A percentile compares a stretch with the other conserved stretches of the same genome.
phyloP scores from a whole-genome alignment of 1,140 invertebrate species.

The Dreissena polymorpha region DNA sequence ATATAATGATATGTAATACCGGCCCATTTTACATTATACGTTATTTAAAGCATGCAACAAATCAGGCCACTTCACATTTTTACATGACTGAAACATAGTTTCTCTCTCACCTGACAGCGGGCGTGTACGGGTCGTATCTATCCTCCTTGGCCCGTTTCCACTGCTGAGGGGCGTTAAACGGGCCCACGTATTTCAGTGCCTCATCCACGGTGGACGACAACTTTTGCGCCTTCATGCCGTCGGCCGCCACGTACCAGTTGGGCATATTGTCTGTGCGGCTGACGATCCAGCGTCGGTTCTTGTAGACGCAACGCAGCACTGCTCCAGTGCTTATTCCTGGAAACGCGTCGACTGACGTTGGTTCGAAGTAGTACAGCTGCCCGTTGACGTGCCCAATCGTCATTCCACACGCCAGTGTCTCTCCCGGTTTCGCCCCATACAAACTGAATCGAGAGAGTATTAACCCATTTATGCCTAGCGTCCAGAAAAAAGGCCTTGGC shows the following conservation, averaged over 20 bases:
- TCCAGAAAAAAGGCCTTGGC: no score
- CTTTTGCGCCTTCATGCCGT: constrained; percentile 48
- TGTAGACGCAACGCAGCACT: neutral
- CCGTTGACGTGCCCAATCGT: neutral
- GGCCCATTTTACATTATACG: no score
- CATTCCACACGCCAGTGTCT: neutral
- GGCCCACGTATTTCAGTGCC: constrained; percentile 53
- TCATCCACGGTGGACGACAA: constrained; percentile 56
- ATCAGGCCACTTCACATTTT: no score
- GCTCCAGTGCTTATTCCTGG: neutral
- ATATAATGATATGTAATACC: no score
- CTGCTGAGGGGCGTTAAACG: constrained; percentile 55
- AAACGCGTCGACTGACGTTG: neutral
- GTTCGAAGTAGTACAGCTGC: neutral
- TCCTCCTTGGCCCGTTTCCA: constrained; percentile 56
- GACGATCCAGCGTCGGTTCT: constrained; percentile 32
- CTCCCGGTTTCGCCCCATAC: neutral
- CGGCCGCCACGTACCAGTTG: constrained; percentile 62
- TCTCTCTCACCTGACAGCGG: neutral
- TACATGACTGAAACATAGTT: neutral
- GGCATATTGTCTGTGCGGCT: constrained; percentile 64
- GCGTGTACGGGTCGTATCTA: constrained; percentile 3
- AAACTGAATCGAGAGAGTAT: neutral
- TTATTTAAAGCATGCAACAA: no score
- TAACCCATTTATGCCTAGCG: no score